phyloP scores from a whole-genome alignment of 1,140 invertebrate genomes.

The Metopolophium dirhodum region DNA sequence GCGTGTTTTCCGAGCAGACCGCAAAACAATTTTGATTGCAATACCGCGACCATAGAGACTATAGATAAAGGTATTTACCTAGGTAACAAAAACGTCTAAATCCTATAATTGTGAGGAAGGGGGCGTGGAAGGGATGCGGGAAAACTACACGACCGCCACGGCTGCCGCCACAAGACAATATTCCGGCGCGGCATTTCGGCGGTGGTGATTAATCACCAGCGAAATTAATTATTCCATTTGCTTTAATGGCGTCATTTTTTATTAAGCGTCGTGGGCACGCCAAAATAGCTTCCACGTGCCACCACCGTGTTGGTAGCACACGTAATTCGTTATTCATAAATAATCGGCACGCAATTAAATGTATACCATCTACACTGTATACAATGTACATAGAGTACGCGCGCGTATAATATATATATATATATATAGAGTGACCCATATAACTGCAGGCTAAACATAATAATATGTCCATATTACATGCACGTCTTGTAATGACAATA shows the following conservation, averaged over 20 bases:
- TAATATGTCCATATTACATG: too few species aligned
- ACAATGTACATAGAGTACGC: too few species aligned
- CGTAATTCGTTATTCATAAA: constrained; percentile 20
- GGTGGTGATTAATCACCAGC: neutral
- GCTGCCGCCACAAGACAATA: neutral
- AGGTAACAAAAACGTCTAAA: neutral
- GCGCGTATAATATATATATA: too few species aligned
- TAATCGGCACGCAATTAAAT: neutral
- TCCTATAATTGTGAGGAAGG: neutral
- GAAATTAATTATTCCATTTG: constrained; percentile 35
- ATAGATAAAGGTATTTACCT: neutral
- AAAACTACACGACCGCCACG: neutral
- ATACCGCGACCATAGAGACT: neutral
- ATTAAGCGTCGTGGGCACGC: neutral
- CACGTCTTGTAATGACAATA: too few species aligned
- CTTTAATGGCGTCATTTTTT: constrained; percentile 18
- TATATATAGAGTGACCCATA: too few species aligned
- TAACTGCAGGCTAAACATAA: too few species aligned
- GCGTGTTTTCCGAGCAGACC: neutral
- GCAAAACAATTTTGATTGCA: neutral
- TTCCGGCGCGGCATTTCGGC: neutral
- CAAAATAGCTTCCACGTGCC: neutral
- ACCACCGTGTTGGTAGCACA: neutral
- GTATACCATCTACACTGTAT: neutral
- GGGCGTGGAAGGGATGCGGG: neutral